Evolutionary conservation across 92 coral and sea anemone genomes (phyloP), one percentile per base, ranked within the genome.

Genomic region (Parazoanthus swiftii): DNA sequence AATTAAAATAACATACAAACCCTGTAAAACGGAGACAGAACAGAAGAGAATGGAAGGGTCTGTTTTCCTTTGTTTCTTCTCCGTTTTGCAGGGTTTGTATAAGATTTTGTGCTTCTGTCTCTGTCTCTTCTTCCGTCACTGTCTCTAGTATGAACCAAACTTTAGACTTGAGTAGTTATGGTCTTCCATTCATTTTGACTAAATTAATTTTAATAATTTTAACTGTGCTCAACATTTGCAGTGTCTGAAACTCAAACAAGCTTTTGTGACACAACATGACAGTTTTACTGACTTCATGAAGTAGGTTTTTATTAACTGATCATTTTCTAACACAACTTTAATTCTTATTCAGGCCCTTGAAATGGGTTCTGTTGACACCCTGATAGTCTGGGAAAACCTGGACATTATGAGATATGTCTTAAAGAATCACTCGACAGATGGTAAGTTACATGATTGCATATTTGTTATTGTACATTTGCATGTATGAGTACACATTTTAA

Each of bases 351-450:
- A 96, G 99, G 99, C 94, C 0, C 86, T 96, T 68, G 98, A 96
- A 89, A 96, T 96, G 99, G 99, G 99, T 70, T 94, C 99, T 51
- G 99, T 96, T 63, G 98, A 96, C 82, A 96, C 90, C 71, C 93
- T 96, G 13, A 96, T 96, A 77, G 99, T 96, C 13, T 96, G 99
- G 99, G 99, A 96, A 90, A 96, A 96, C 81, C 91, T 96, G 73
- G 99, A 96, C 89, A 91, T 96, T 80, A 95, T 93, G 76, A 88
- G 99, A 81, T 92, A 92, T 77, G 96, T 95, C 50, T 91, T 96
- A 44, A 93, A 96, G 91, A 96, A 96, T 85, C 99, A 96, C 80
- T 95, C 96, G 56, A 90, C 96, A 91, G 99, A 96, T 90, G 99
- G 99, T 93, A 91, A 79, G 93, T n/a, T 33, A 66, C 4, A 39